Percentiles rank a stretch among this genome's conserved stretches.
phyloP scores from a whole-genome alignment of 1,140 invertebrate species.

The Formica selysi region DNA sequence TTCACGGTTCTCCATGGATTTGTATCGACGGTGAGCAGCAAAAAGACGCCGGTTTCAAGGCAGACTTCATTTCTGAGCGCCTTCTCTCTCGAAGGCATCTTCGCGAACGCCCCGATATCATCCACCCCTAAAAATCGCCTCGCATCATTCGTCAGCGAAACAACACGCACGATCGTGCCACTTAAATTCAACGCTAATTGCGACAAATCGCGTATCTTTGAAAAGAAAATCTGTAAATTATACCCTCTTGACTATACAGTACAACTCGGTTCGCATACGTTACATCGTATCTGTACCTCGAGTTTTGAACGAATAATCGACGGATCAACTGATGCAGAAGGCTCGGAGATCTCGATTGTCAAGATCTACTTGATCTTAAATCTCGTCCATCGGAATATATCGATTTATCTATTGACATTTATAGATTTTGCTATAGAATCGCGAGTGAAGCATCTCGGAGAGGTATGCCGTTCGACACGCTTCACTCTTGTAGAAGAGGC shows the following conservation, averaged over 20 bases:
- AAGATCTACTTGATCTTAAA: not conserved
- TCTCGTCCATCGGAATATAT: conserved; percentile 4
- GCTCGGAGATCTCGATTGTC: conserved; percentile 3
- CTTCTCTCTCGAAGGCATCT: conserved; percentile 30
- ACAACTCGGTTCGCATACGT: not conserved
- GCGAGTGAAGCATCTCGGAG: not conserved
- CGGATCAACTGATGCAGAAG: not conserved
- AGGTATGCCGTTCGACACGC: conserved; percentile 4
- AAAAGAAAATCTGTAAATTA: conserved; percentile 22
- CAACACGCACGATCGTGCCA: not conserved
- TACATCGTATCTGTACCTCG: not conserved
- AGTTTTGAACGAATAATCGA: not conserved
- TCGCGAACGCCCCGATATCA: conserved; percentile 32
- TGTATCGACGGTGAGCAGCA: conserved; percentile 67
- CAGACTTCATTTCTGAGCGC: conserved; percentile 70
- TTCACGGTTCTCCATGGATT: conserved; percentile 73
- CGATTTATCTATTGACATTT: not conserved
- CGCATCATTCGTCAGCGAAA: conserved; percentile 28
- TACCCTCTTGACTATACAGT: not conserved
- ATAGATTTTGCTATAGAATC: not conserved
- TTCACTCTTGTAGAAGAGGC: conserved; percentile 1
- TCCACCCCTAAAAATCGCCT: conserved; percentile 66
- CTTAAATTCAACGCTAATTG: conserved; percentile 51
- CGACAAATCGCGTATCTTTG: conserved; percentile 27
- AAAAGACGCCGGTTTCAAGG: conserved; percentile 71